Base-by-base conservation (phyloP, 2,113 vertebrate genomes). In the Alligator sinensis region DNA sequence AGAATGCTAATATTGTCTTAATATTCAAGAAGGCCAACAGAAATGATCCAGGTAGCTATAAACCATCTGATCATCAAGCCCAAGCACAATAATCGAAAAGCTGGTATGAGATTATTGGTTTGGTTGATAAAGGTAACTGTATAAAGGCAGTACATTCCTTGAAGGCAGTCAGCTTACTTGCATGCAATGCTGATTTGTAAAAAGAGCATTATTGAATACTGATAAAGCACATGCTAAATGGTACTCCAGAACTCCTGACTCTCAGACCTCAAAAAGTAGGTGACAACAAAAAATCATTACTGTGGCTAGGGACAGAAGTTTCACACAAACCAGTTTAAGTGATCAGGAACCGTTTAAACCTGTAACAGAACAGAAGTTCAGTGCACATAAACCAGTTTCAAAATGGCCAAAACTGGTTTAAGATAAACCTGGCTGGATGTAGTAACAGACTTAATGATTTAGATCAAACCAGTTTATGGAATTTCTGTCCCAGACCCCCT, bases 201-300 rank as follows among this genome's bases (percentile, higher is more conserved):
- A 78, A 88, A 80, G 86, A 80, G 62, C 30, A 8, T 58, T 90
- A 21, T 11, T 21, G 17, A 19, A 61, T 25, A 79, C 34, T 82
- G 74, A 61, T 70, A 86, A 89, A n/a, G 28, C 38, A 92, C 92
- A 94, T n/a, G 89, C 60, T 58, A 54, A 90, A 25, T 85, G 54
- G 60, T 47, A 47, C 30, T 76, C 91, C 85, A 92, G 93, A 92
- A 78, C 72, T 30, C 75, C 34, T 89, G 78, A 12, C 62, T 68
- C 84, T 68, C 34, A 92, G 79, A 72, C 80, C 93, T 91, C 88
- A 87, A 74, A 94, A 90, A 95, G 54, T 27, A 82, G 24, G 83
- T 81, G 80, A 76, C 68, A 84, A 78, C 38, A 60, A 57, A 57
- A 92, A 83, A 14, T 27, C 94, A 57, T 89, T 54, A 27, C 47